These are phyloP conservation scores for Danio kyathit DNA, from an alignment of 2,797 vertebrate genomes.

Conservation along the genomic window DNA sequence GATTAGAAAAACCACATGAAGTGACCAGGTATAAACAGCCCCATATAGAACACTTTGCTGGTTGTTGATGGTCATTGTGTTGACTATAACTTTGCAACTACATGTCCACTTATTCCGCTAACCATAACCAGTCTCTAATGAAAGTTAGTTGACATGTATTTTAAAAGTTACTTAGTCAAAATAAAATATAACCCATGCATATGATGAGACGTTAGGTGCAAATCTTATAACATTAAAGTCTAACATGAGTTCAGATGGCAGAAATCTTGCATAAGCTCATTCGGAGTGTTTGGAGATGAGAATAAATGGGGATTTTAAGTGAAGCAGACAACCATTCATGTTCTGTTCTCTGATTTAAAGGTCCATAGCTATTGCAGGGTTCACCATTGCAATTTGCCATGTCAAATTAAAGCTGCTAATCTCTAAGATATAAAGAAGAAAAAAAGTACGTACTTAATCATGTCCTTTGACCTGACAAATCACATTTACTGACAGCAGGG, in stretches of 20 bases:
- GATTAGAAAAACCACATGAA: too few relatives aligned
- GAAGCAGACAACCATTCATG: neutral
- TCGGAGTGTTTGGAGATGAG: constrained; percentile 16
- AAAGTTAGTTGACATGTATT: too few relatives aligned
- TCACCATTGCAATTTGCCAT: neutral
- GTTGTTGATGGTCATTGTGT: too few relatives aligned
- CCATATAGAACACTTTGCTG: too few relatives aligned
- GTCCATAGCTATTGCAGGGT: neutral
- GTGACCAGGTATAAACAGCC: too few relatives aligned
- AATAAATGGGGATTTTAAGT: constrained; percentile 5
- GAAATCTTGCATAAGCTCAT: constrained; percentile 11
- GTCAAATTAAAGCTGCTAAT: neutral
- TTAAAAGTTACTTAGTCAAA: neutral
- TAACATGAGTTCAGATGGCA: neutral
- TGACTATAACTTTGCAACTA: too few relatives aligned
- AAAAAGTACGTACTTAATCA: neutral
- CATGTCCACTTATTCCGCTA: too few relatives aligned
- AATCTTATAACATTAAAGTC: neutral
- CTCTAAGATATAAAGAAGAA: neutral
- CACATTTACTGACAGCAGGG: neutral
- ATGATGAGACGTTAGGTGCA: neutral
- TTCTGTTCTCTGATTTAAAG: neutral
- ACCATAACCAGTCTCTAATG: too few relatives aligned
- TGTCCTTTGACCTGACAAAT: constrained; percentile 5
- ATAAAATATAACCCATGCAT: neutral